A percentile compares a stretch with the other conserved stretches of the same genome.
phyloP scores from a whole-genome alignment of 2,888 invertebrate species.

The Ophonus ardosiacus region DNA sequence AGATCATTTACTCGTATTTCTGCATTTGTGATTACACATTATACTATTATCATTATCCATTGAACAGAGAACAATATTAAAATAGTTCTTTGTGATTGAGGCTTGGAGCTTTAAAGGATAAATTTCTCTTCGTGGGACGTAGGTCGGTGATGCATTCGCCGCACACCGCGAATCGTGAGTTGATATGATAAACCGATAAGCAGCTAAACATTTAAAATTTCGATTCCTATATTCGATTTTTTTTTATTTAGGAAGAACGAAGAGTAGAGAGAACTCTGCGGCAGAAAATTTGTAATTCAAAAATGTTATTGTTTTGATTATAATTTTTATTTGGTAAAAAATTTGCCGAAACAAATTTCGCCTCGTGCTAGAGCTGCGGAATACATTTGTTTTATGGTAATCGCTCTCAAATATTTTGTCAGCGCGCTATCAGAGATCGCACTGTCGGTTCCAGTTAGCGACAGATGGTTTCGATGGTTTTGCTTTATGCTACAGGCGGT shows the following conservation, averaged over 20 bases:
- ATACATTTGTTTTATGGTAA: slow-evolving; percentile 63
- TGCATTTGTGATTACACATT: too few relatives aligned
- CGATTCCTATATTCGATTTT: slow-evolving; percentile 72
- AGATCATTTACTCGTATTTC: too few relatives aligned
- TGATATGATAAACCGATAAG: slow-evolving; percentile 72
- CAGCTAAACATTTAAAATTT: slow-evolving; percentile 72
- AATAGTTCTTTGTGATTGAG: not conserved
- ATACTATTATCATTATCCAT: too few relatives aligned
- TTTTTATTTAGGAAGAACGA: slow-evolving; percentile 42
- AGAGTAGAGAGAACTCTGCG: not conserved
- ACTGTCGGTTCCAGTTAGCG: slow-evolving; percentile 39
- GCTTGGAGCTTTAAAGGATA: not conserved
- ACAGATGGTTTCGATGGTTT: slow-evolving; percentile 31
- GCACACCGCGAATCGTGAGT: slow-evolving; percentile 66
- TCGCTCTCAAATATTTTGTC: slow-evolving; percentile 59
- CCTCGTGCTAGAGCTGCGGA: slow-evolving; percentile 22
- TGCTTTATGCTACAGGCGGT: not conserved
- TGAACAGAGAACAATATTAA: not conserved
- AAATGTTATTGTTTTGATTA: slow-evolving; percentile 74
- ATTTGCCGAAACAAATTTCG: slow-evolving; percentile 55
- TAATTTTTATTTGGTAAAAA: slow-evolving; percentile 68
- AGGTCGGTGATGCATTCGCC: slow-evolving; percentile 5
- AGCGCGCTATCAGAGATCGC: slow-evolving; percentile 54
- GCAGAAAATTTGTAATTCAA: slow-evolving; percentile 74
- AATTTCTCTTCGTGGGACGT: slow-evolving; percentile 3